Evolutionary conservation across 2,888 invertebrate genomes (phyloP), one percentile per base, ranked within the genome.

Genomic region (Brachyptera risi): DNA sequence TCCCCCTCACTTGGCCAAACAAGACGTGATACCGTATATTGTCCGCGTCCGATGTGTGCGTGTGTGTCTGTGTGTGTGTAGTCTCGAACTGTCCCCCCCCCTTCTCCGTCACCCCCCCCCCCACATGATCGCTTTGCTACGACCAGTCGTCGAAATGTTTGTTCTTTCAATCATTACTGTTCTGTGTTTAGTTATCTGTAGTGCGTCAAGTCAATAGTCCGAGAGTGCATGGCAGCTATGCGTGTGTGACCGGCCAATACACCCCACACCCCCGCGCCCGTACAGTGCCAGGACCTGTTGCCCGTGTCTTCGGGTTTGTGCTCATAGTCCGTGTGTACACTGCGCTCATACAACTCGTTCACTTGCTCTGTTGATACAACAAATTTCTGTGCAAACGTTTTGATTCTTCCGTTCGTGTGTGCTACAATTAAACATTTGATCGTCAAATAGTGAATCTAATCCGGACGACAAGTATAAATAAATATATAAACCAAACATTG

Each of bases 141-240:
- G 65, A 7, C 27, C 42, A 21, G 19, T 51, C 49, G 35, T 59
- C 50, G 59, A 59, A 15, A 56, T 79, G 78, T 79, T 79, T 79
- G 78, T 78, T 79, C 78, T 79, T 78, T 76, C 78, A 78, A 79
- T 79, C 78, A 78, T 78, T 77, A 77, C 61, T 63, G 65, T 58
- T 50, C 60, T 37, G 47, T 47, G 47, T 47, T 47, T 47, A 47
- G 47, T 47, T 47, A 47, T 47, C 47, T 47, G n/a, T 24, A 24
- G 21, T 47, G 47, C 24, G 47, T n/a, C 47, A 24, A 23, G 47
- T 21, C 19, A 47, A 47, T 47, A 47, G 47, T 47, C 47, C 21
- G 47, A n/a, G 17, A 21, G 17, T 2, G n/a, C 17, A 24, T n/a
- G n/a, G n/a, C n/a, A n/a, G n/a, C 2, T 23, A 42, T 24, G 23